A percentile compares a stretch with the other conserved stretches of the same genome.
Conservation (phyloP, 2,888 invertebrate genomes). For the Nemurella pictetii region DNA sequence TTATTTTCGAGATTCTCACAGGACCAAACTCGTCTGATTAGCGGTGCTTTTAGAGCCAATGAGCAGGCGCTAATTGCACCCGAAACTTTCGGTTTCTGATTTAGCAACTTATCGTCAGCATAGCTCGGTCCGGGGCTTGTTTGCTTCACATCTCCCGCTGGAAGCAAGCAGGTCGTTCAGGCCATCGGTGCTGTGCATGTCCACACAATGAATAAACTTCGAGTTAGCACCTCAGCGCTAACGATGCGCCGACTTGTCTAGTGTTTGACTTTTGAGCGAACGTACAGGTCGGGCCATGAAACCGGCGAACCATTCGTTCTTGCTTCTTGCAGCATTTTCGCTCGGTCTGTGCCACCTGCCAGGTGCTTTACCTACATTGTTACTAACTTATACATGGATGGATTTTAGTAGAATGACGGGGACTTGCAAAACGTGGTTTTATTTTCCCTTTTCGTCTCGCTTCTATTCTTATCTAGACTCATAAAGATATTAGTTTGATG, state of each 20-base stretch:
- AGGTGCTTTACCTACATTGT: background rate
- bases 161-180: too few relatives aligned
- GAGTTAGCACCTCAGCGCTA: background rate
- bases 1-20: background rate
- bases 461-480: background rate
- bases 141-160: too few relatives aligned
- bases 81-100: background rate
- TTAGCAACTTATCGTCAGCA: too few relatives aligned
- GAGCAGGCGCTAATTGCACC: background rate
- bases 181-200: too few relatives aligned
- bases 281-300: background rate
- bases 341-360: too few relatives aligned
- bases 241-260: background rate
- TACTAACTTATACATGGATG: too few relatives aligned
- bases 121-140: too few relatives aligned
- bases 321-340: background rate
- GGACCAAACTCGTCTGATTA: background rate
- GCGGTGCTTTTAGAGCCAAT: background rate
- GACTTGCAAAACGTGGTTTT: background rate
- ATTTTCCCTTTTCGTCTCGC: background rate
- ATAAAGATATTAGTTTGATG: background rate
- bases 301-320: background rate
- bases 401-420: too few relatives aligned
- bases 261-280: background rate
- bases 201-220: background rate